Conservation (phyloP, 1,140 invertebrate genomes). For the Lordiphosa collinella region DNA sequence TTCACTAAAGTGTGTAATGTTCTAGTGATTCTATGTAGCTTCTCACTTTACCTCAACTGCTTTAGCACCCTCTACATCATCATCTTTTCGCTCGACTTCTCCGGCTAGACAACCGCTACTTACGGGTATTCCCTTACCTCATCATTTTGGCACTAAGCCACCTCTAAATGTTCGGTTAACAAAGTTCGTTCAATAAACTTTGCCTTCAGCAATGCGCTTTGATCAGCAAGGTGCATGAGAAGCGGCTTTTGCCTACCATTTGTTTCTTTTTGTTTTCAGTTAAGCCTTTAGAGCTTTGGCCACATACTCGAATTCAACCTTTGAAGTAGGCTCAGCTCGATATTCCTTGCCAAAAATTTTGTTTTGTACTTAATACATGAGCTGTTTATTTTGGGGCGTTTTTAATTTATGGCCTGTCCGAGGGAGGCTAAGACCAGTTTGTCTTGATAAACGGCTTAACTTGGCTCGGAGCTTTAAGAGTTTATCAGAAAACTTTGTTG, state of each 20-base stretch:
- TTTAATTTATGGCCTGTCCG: conserved; percentile 59
- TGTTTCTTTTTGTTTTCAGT: conserved; percentile 22
- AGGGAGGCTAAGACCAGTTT: conserved; percentile 19
- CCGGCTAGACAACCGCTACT: not conserved
- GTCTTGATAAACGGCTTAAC: conserved; percentile 55
- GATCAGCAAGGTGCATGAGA: conserved; percentile 39
- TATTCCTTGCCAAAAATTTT: conserved; percentile 2
- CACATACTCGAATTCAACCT: conserved; percentile 38
- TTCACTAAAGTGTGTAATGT: conserved; percentile 28
- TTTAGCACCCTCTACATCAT: not conserved
- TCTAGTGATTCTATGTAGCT: conserved; percentile 28
- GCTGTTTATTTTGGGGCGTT: conserved; percentile 22
- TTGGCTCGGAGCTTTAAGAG: conserved; percentile 2
- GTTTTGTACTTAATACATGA: conserved; percentile 10
- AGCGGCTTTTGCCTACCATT: conserved; percentile 21
- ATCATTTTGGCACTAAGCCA: conserved; percentile 1
- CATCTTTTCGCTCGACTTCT: no score
- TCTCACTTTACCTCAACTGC: conserved; percentile 6
- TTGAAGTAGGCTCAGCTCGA: conserved; percentile 48
- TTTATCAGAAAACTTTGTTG: conserved; percentile 28
- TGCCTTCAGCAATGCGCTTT: conserved; percentile 30
- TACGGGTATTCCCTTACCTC: not conserved
- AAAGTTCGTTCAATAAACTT: conserved; percentile 51
- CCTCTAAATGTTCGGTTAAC: conserved; percentile 27
- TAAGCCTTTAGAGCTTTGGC: conserved; percentile 8